These are phyloP conservation scores for Corticium candelabrum DNA, from an alignment of 37 sponge, comb jelly and placozoan genomes.

Conservation along the genomic window DNA sequence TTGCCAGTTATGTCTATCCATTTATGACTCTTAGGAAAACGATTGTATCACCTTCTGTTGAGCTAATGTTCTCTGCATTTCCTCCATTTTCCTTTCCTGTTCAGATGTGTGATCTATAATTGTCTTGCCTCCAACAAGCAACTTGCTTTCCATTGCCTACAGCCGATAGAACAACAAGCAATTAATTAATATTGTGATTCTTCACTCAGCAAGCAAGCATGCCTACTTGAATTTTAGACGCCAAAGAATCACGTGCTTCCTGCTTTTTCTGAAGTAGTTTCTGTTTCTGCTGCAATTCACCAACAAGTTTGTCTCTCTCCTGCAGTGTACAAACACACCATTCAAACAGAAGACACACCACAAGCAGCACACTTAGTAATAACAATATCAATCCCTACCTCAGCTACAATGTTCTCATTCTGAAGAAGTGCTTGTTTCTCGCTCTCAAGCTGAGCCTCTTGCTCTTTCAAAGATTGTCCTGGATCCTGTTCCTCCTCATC, in stretches of 20 bases:
- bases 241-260: constrained; percentile 37
- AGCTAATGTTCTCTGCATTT: constrained; percentile 55
- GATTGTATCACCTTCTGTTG: constrained; percentile 54
- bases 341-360: neutral
- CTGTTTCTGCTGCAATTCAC: constrained; percentile 36
- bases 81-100: constrained; percentile 58
- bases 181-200: neutral
- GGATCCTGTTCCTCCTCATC: constrained; percentile 16
- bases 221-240: constrained; percentile 66
- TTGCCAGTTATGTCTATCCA: neutral
- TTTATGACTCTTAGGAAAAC: too few relatives aligned
- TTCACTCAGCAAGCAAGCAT: neutral
- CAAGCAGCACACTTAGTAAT: neutral
- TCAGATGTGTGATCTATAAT: constrained; percentile 63
- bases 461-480: constrained; percentile 29
- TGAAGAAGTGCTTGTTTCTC: constrained; percentile 69
- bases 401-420: constrained; percentile 67
- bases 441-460: constrained; percentile 44
- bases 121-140: constrained; percentile 73
- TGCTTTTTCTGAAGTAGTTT: constrained; percentile 19
- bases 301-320: constrained; percentile 60
- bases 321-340: constrained; percentile 5
- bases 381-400: constrained; percentile 27
- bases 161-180: too few relatives aligned
- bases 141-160: constrained; percentile 95